Conservation (phyloP, 1,140 invertebrate species). For the Drosophila suzukii region DNA sequence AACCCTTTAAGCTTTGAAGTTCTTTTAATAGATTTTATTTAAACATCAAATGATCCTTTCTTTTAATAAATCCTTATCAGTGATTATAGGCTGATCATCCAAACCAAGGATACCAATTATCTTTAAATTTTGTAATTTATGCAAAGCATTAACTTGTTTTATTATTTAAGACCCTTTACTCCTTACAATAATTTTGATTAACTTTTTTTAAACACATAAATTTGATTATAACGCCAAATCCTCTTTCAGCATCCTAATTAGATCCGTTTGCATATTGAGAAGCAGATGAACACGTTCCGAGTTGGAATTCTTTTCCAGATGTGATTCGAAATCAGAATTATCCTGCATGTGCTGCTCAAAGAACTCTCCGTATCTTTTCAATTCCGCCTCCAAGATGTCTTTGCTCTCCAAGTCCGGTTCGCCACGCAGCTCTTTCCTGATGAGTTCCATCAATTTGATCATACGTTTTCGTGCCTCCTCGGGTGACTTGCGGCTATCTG, state of each 20-base stretch:
- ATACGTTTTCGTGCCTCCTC: constrained; percentile 10
- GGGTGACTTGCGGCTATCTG: not conserved
- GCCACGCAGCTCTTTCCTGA: constrained; percentile 59
- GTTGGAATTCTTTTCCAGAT: not conserved
- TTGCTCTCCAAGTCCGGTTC: constrained; percentile 5
- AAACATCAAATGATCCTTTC: too few species aligned
- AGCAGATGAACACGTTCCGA: constrained; percentile 53
- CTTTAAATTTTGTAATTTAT: too few species aligned
- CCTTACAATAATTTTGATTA: too few species aligned
- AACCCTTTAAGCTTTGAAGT: too few species aligned
- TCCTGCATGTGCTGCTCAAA: constrained; percentile 7
- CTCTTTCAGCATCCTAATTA: constrained; percentile 59
- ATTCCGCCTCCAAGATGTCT: constrained; percentile 55
- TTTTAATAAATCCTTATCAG: too few species aligned
- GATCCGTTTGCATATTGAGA: constrained; percentile 67
- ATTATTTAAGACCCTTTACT: too few species aligned
- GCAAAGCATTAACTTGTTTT: too few species aligned
- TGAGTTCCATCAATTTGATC: constrained; percentile 37
- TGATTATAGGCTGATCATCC: too few species aligned
- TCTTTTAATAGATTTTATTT: too few species aligned
- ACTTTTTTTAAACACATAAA: not conserved
- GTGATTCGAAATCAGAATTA: constrained; percentile 10
- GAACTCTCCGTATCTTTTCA: constrained; percentile 57
- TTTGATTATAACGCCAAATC: not conserved
- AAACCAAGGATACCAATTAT: too few species aligned